These are phyloP conservation scores for Atlantisia rogersi DNA, from an alignment of 2,113 vertebrate species.

Conservation along the genomic window DNA sequence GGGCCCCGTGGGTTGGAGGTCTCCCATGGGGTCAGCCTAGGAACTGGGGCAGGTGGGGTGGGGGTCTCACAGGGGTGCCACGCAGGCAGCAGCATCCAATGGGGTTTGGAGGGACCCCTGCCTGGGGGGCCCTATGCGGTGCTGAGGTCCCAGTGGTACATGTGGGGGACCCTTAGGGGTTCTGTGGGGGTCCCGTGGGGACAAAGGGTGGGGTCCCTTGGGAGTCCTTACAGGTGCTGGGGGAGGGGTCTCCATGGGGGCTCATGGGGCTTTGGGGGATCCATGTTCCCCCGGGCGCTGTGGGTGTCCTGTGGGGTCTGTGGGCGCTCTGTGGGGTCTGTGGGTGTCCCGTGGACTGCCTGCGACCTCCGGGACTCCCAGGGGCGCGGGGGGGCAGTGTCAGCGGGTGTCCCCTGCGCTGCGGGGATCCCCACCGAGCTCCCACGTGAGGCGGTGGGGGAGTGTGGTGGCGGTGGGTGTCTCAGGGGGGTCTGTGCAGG, in stretches of 20 bases:
- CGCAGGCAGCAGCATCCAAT: background rate
- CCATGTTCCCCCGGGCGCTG: background rate
- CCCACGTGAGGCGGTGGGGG: fast-evolving
- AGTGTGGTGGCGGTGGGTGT: too few relatives aligned
- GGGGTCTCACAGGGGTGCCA: background rate
- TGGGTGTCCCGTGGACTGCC: background rate
- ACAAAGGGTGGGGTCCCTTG: background rate
- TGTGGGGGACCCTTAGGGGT: background rate
- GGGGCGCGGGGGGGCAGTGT: too few relatives aligned
- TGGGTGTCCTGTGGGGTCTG: background rate
- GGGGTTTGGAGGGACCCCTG: background rate
- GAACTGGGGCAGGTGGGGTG: background rate
- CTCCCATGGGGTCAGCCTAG: background rate
- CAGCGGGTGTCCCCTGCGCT: too few relatives aligned
- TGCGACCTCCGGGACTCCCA: too few relatives aligned
- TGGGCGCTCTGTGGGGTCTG: background rate
- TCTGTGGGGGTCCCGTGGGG: background rate
- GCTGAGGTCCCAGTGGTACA: fast-evolving
- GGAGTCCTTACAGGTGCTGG: background rate
- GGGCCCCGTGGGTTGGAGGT: fast-evolving
- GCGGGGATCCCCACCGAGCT: background rate
- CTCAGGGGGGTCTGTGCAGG: too few relatives aligned
- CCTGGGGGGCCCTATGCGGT: background rate
- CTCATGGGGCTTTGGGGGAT: background rate
- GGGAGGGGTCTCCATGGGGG: too few relatives aligned